Evolutionary conservation across 2,797 vertebrate species (phyloP).

Genomic region (Clarias laeviceps): DNA sequence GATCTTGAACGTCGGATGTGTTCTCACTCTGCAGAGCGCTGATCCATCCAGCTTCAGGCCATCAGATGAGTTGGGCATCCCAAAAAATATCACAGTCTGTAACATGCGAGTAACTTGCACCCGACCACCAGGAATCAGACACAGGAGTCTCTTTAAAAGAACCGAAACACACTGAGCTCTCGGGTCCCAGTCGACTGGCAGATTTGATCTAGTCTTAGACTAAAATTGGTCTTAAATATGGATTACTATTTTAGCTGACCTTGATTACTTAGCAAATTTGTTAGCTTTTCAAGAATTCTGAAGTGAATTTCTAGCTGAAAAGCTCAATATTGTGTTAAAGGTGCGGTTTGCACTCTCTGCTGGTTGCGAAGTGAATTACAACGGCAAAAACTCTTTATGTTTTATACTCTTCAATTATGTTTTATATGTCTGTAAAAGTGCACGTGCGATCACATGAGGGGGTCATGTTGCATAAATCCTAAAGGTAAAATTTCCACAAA

Average conservation of each 20-base stretch:
- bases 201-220: constrained; percentile 13
- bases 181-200: neutral
- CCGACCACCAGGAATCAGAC: constrained; percentile 43
- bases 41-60: constrained; percentile 48
- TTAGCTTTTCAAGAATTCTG: neutral
- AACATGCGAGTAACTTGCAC: constrained; percentile 56
- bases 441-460: neutral
- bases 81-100: constrained; percentile 51
- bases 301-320: neutral
- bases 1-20: constrained; percentile 47
- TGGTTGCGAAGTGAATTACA: neutral
- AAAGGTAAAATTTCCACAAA: neutral
- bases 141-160: constrained; percentile 35
- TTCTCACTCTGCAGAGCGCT: constrained; percentile 54
- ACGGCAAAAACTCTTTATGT: neutral
- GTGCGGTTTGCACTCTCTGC: constrained; percentile 14
- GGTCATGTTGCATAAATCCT: neutral
- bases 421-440: too few species aligned
- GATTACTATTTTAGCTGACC: neutral
- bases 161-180: constrained; percentile 16
- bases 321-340: neutral
- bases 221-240: neutral
- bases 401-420: too few species aligned
- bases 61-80: constrained; percentile 50
- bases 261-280: neutral